phyloP scores from a whole-genome alignment of 2,113 vertebrate genomes.

The Raja brachyura region DNA sequence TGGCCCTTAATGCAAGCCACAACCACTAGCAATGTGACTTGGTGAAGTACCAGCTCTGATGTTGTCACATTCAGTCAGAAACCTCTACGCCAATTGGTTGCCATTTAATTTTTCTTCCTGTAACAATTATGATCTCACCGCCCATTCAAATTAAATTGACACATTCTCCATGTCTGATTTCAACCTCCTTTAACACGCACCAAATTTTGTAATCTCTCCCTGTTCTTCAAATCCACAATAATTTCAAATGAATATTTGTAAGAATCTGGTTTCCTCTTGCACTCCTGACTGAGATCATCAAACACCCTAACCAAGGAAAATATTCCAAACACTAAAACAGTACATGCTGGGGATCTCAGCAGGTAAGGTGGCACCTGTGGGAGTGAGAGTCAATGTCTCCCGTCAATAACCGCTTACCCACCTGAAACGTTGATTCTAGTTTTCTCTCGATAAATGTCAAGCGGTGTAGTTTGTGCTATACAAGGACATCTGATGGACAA shows the following conservation, averaged over 20 bases:
- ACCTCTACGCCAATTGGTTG: neutral
- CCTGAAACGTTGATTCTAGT: too few relatives aligned
- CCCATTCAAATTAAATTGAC: neutral
- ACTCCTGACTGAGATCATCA: neutral
- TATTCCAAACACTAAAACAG: too few relatives aligned
- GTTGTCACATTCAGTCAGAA: neutral
- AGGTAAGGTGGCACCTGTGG: too few relatives aligned
- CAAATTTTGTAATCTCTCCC: neutral
- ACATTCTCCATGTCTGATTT: neutral
- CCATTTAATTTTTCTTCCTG: neutral
- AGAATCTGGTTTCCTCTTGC: neutral
- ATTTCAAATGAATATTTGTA: neutral
- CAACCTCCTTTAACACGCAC: neutral
- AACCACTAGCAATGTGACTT: too few relatives aligned
- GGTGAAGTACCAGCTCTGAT: too few relatives aligned
- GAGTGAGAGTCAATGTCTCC: too few relatives aligned
- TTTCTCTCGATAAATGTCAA: too few relatives aligned
- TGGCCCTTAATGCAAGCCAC: neutral
- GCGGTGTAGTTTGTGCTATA: neutral
- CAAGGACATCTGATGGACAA: neutral
- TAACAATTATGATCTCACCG: neutral
- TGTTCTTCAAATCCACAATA: neutral
- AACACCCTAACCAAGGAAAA: too few relatives aligned
- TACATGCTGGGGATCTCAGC: too few relatives aligned
- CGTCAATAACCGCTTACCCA: too few relatives aligned